Evolutionary conservation across 2,888 invertebrate species (phyloP).

Genomic region (Chironomus riparius): DNA sequence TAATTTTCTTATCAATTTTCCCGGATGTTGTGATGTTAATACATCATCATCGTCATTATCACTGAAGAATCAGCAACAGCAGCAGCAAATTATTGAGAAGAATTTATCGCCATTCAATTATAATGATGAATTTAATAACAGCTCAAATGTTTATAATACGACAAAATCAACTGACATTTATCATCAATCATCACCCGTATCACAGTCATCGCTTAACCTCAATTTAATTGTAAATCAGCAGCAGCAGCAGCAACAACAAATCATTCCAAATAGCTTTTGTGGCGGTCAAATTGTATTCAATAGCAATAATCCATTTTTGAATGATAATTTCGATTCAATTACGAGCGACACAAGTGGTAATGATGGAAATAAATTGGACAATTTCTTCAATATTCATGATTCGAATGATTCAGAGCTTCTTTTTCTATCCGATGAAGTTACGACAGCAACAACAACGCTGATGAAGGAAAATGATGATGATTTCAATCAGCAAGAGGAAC

Average conservation of each 20-base stretch:
- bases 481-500: not conserved
- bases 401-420: not conserved
- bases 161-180: not conserved
- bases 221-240: constrained; percentile 16
- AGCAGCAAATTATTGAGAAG: not conserved
- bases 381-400: constrained; percentile 22
- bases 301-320: constrained; percentile 27
- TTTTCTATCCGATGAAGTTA: not conserved
- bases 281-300: not conserved
- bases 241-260: not conserved
- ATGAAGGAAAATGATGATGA: not conserved
- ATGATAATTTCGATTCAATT: constrained; percentile 21
- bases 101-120: constrained; percentile 2
- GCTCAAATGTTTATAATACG: constrained; percentile 14
- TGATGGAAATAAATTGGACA: not conserved
- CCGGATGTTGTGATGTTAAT: not conserved
- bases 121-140: not conserved
- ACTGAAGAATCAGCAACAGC: not conserved
- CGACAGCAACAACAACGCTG: not conserved
- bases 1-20: constrained; percentile 25
- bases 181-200: constrained; percentile 10
- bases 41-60: not conserved
- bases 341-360: not conserved
- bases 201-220: constrained; percentile 17
- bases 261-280: too few species aligned